These are phyloP conservation scores for Aculops lycopersici DNA, from an alignment of 1,140 invertebrate genomes.

Conservation along the genomic window DNA sequence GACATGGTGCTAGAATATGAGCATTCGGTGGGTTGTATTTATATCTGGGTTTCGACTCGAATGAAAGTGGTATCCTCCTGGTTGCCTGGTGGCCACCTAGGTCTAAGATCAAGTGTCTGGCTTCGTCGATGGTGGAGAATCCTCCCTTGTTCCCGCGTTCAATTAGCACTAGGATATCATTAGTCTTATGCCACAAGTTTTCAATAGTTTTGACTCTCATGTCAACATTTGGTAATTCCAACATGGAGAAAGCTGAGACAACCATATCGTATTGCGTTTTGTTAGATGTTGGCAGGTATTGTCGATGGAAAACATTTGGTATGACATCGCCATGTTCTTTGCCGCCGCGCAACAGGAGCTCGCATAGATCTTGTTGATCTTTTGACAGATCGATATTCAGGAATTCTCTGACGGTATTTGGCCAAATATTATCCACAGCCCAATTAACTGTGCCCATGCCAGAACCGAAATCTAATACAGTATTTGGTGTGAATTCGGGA, in stretches of 20 bases:
- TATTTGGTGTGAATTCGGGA: slow-evolving; percentile 31
- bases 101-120: slow-evolving; percentile 16
- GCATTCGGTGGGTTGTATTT: slow-evolving; percentile 8
- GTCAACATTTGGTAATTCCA: slow-evolving; percentile 34
- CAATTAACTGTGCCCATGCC: slow-evolving; percentile 49
- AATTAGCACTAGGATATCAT: slow-evolving; percentile 41
- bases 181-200: slow-evolving; percentile 53
- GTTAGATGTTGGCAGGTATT: slow-evolving; percentile 37
- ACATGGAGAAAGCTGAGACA: slow-evolving; percentile 38
- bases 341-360: slow-evolving; percentile 26
- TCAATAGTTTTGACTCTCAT: slow-evolving; percentile 31
- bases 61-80: slow-evolving; percentile 22
- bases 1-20: slow-evolving; percentile 26
- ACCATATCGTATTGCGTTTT: slow-evolving; percentile 40
- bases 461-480: slow-evolving; percentile 61
- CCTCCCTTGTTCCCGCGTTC: slow-evolving; percentile 49
- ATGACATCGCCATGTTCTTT: slow-evolving; percentile 19
- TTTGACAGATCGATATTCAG: slow-evolving; percentile 41
- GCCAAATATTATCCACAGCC: slow-evolving; percentile 36
- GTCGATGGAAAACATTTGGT: slow-evolving; percentile 31
- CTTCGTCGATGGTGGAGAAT: slow-evolving; percentile 21
- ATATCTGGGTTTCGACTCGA: slow-evolving; percentile 4
- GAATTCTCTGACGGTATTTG: slow-evolving; percentile 34
- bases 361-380: slow-evolving; percentile 42
- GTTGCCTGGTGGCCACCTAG: slow-evolving; percentile 27